Conservation (phyloP, 2,797 vertebrate genomes). For the Lagothrix lagotricha region DNA sequence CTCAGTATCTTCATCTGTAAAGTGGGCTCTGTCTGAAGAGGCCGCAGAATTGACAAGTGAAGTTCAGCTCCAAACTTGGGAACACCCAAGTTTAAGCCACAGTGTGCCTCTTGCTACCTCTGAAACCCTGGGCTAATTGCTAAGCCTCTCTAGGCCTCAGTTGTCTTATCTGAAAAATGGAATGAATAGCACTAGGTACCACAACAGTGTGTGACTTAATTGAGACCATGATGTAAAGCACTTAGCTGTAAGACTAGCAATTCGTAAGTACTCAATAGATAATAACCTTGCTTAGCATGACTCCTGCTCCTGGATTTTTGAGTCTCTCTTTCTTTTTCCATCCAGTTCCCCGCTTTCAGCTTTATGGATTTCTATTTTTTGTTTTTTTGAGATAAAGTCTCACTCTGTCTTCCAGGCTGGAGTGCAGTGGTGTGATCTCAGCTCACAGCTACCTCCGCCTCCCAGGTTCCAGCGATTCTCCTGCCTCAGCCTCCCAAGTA, state of each 20-base stretch:
- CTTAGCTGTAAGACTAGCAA: no score
- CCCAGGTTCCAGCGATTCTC: no score
- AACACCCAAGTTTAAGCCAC: neutral
- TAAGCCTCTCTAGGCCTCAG: neutral
- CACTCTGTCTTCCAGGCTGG: no score
- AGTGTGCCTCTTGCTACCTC: neutral
- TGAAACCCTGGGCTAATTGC: neutral
- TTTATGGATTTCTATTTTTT: neutral
- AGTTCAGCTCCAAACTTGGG: neutral
- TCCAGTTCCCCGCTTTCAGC: neutral
- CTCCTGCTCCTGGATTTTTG: neutral
- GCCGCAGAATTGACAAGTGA: neutral
- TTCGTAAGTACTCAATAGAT: neutral
- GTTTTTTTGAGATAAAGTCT: no score
- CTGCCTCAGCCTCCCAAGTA: no score
- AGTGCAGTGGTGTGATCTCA: no score
- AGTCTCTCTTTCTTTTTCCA: neutral
- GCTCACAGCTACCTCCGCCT: no score
- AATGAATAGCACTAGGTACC: no score
- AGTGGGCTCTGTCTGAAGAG: neutral
- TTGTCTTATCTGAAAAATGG: neutral
- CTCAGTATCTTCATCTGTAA: neutral
- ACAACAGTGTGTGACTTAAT: neutral
- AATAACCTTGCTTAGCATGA: fast-evolving
- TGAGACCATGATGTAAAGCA: neutral